Base-by-base conservation (phyloP, 2,888 invertebrate genomes). In the Acleris holmiana region DNA sequence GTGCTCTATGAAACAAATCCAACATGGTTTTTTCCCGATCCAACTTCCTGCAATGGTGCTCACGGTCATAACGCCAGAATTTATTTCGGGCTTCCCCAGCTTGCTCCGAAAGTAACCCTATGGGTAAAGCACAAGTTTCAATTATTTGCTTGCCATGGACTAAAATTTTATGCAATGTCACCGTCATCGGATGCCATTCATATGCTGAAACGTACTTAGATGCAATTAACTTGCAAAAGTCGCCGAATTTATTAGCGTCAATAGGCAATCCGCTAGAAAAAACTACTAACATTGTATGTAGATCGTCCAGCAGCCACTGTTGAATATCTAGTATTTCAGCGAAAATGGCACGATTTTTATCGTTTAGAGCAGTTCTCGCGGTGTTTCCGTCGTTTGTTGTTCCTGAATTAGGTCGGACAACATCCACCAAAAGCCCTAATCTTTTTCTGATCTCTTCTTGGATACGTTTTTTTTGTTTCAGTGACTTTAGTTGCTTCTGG, bases 391-490 rank as follows among this genome's bases (percentile, higher is more conserved):
- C 60, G 17, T 66, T 61, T n/a, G 60, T 48, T 10, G 54, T 54
- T 23, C 40, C 53, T 7, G 53, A 41, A 17, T 53, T 35, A 8
- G 53, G 21, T 4, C 53, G 19, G 40, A 53, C 41, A 19, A 53
- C 21, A 13, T 53, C 53, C 17, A 53, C 40, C 40, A 53, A 15
- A 2, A 40, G 7, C 18, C 40, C 21, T 17, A 41, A 6, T 21
- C 40, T 40, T 15, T 53, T 15, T 53, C 53, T 19, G 18, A 53
- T 40, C 2, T 40, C 40, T 6, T 18, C n/a, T 53, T 53, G 53
- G 10, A 67, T 67, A 13, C 35, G 7, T n/a, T 35, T 53, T 57
- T 57, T 67, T 67, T 25, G 60, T 15, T 10, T 56, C 29, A 29
- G 55, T 59, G 10, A 60, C 57, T 15, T 19, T 40, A 18, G 7